Evolutionary conservation across 2,888 invertebrate species (phyloP), one percentile per base, ranked within the genome.

Genomic region (Eurois occulta): DNA sequence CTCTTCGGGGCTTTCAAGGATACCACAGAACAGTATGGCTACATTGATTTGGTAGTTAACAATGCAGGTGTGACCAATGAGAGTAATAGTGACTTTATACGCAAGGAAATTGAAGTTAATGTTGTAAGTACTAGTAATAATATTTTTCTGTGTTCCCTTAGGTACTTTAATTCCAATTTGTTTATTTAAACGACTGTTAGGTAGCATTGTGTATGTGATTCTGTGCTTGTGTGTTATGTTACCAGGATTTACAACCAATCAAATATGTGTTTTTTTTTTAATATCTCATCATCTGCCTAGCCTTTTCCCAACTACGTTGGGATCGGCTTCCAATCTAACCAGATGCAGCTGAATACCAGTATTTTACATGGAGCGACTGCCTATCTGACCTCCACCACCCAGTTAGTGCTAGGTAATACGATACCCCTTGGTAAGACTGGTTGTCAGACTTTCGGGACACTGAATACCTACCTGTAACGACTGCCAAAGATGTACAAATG

Each of bases 31-130:
- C 82, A 89, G 1, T 72, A 90, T 28, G 90, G 86, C 1, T 81
- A 82, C 69, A 86, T 93, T 28, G 92, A 94, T 64, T 77, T 92
- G 0, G 89, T 93, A 24, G 77, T 94, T 18, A 94, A 94, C 70
- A 92, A 92, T 69, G 93, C 94, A 32, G 93, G 91, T 1, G 84
- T 91, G 24, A 83, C 88, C 75, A 89, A 92, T 72, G 91, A 92
- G 46, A 86, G 78, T 8, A 77, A 66, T n/a, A 72, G 70, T 32
- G 74, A 80, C n/a, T 72, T 72, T 21, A 90, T 90, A 58, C 88
- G 88, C 46, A 91, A 90, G 69, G 65, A 81, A 82, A 90, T 93
- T 77, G 90, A 88, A 60, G 75, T 93, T 18, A 93, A 93, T 80
- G 81, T 91, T 75, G 93, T 93, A 86, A 90, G 90, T 85, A 69